A percentile compares a stretch with the other conserved stretches of the same genome.
phyloP scores from a whole-genome alignment of 2,113 vertebrate species.

The Rattus norvegicus region DNA sequence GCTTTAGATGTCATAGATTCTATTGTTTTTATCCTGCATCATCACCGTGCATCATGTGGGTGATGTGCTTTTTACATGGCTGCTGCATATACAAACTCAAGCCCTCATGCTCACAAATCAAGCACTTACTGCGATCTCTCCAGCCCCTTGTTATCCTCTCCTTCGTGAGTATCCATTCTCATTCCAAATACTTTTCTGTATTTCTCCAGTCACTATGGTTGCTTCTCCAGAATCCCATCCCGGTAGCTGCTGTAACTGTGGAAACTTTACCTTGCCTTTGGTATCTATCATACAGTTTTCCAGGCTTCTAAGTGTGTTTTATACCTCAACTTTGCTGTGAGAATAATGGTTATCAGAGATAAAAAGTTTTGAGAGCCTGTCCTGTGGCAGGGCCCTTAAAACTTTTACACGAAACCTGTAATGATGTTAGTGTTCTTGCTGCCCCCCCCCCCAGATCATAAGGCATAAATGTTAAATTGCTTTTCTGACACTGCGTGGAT shows the following conservation, averaged over 20 bases:
- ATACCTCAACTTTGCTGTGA: background rate
- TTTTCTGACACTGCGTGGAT: background rate
- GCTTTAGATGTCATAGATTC: background rate
- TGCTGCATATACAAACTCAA: background rate
- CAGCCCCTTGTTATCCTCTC: too few relatives aligned
- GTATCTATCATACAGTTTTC: background rate
- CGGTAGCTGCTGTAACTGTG: background rate
- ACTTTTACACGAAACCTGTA: background rate
- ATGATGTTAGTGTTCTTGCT: background rate
- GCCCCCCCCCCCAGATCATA: slow-evolving; percentile 26
- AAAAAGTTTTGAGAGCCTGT: background rate
- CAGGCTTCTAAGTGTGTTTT: background rate
- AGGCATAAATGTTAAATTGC: background rate
- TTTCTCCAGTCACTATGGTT: background rate
- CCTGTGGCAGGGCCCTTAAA: slow-evolving; percentile 6
- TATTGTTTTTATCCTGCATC: too few relatives aligned
- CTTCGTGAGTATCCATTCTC: background rate
- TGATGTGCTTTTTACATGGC: background rate
- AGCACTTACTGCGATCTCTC: background rate
- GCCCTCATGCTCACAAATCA: background rate
- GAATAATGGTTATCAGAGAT: background rate
- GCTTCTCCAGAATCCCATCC: background rate
- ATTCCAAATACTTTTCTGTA: background rate
- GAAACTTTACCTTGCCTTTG: background rate
- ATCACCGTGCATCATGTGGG: too few relatives aligned